Percentiles rank a stretch among this genome's conserved stretches.
Conservation (phyloP, 1,140 invertebrate species). For the Mycetomoellerius zeteki region DNA sequence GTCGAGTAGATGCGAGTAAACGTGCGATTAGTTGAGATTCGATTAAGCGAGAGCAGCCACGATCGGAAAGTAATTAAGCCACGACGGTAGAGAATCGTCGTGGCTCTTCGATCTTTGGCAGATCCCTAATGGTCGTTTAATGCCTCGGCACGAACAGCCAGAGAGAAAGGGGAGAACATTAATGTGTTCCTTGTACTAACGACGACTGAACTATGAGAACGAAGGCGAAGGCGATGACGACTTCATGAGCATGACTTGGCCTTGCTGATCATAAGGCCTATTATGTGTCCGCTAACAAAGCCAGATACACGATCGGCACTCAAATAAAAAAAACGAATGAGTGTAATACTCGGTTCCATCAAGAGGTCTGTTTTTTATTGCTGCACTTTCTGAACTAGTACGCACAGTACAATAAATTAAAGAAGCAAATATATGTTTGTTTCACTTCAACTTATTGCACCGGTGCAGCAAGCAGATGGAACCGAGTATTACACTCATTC, state of each 20-base stretch:
- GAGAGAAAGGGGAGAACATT: constrained; percentile 57
- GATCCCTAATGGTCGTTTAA: constrained; percentile 63
- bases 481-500: no score
- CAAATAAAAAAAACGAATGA: constrained; percentile 11
- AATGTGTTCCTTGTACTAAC: constrained; percentile 55
- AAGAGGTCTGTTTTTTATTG: no score
- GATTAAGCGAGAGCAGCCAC: constrained; percentile 71
- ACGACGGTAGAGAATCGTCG: constrained; percentile 63
- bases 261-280: constrained; percentile 62
- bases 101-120: constrained; percentile 25
- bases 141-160: constrained; percentile 33
- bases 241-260: constrained; percentile 35
- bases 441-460: no score
- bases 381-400: no score
- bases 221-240: background rate
- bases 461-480: no score
- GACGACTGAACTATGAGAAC: constrained; percentile 9
- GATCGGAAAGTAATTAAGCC: constrained; percentile 77
- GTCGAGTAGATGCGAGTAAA: constrained; percentile 23
- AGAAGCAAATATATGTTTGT: no score
- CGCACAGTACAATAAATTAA: no score
- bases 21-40: constrained; percentile 71
- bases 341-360: background rate
- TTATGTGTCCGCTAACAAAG: constrained; percentile 67
- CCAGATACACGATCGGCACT: constrained; percentile 43